Percentiles rank a stretch among this genome's conserved stretches.
Conservation (phyloP, 2,888 invertebrate species). For the Argynnis bischoffii region DNA sequence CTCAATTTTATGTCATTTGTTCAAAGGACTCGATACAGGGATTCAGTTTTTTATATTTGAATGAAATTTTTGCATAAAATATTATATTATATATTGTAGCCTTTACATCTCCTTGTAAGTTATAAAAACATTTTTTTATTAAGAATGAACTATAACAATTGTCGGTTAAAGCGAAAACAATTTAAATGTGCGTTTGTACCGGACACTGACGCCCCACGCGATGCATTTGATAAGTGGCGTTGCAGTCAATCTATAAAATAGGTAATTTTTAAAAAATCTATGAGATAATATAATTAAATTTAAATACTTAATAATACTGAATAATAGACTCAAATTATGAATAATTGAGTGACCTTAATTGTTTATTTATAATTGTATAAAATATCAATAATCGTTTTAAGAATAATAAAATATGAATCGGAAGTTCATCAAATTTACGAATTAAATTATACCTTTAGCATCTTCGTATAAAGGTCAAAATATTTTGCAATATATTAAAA, state of each 20-base stretch:
- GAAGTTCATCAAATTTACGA: too few relatives aligned
- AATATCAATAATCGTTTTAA: too few relatives aligned
- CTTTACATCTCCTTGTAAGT: background rate
- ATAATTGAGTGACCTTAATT: background rate
- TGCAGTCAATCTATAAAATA: conserved; percentile 34
- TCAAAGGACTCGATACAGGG: background rate
- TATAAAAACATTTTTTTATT: conserved; percentile 3
- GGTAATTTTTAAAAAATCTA: background rate
- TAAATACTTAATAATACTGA: too few relatives aligned
- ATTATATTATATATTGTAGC: background rate
- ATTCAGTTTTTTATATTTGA: background rate
- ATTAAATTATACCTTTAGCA: too few relatives aligned
- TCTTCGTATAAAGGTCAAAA: background rate
- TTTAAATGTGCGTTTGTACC: conserved; percentile 51
- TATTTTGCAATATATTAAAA: too few relatives aligned
- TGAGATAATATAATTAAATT: background rate
- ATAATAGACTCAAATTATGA: background rate
- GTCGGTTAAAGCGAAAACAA: conserved; percentile 48
- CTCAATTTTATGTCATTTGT: too few relatives aligned
- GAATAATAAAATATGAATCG: too few relatives aligned
- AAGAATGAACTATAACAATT: conserved; percentile 35
- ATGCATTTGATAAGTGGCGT: conserved; percentile 52
- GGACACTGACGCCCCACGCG: conserved; percentile 61
- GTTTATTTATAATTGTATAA: too few relatives aligned
- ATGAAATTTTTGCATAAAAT: background rate